Base-by-base conservation (phyloP, 2,888 invertebrate genomes). In the Campopleginae sp. region DNA sequence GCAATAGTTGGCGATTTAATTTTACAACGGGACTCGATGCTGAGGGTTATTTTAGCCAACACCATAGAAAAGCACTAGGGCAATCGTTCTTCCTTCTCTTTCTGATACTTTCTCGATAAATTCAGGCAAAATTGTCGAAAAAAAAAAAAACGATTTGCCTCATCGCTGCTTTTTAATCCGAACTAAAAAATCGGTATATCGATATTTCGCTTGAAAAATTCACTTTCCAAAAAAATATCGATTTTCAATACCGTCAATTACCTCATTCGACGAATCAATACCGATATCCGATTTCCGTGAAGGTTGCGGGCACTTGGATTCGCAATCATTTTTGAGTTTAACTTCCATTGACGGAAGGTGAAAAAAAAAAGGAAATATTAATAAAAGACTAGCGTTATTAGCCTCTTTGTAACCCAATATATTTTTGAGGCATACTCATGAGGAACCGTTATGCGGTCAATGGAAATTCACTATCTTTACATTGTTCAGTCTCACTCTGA, bases 371-470 rank as follows among this genome's bases (percentile, higher is more conserved):
- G 51, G 46, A 77, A 68, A 66, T 38, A 66, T 72, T 61, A 77
- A 74, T 38, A 77, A 54, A 68, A 46, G 46, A 51, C 71, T 51
- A 42, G 66, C 51, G 17, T 82, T 61, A 68, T 70, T 44, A 23
- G 65, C 33, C 72, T 42, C 42, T 46, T 23, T 14, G 85, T 82
- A 85, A 85, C 82, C 33, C 68, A 63, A 85, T 85, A 85, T 68
- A 65, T 54, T 66, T 65, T 14, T 46, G 1, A 65, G 48, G 7
- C n/a, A 48, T 8, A 33, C 27, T 77, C 76, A 72, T 63, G 58
- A 68, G 12, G 12, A 17, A 58, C 65, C 78, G 80, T 81, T 78
- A 78, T 10, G 58, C 58, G 70, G 58, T 61, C 76, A n/a, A 23
- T 19, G 19, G 44, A 27, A 65, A 33, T 78, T 44, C 23, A 80